A percentile compares a stretch with the other conserved stretches of the same genome.
Evolutionary conservation across 2,888 invertebrate genomes (phyloP).

Genomic region (Scrobipalpa costella): DNA sequence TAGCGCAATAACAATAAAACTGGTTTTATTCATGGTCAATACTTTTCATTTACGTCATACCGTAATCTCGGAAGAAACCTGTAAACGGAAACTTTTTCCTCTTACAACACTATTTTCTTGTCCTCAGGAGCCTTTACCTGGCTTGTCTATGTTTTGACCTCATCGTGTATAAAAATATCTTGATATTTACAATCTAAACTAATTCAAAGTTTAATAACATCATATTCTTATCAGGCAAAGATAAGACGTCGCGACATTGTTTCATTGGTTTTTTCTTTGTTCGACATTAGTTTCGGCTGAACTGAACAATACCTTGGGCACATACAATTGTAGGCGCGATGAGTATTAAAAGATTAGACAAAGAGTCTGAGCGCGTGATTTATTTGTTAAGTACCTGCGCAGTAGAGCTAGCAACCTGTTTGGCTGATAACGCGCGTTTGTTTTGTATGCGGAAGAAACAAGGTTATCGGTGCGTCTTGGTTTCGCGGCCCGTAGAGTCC

Average conservation of each 20-base stretch:
- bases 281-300: constrained; percentile 4
- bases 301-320: constrained; percentile 2
- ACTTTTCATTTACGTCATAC: constrained; percentile 15
- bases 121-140: background rate
- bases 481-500: background rate
- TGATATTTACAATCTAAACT: constrained; percentile 10
- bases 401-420: constrained; percentile 51
- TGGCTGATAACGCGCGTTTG: constrained; percentile 46
- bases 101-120: background rate
- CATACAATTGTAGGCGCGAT: constrained; percentile 14
- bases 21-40: constrained; percentile 16
- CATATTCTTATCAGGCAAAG: constrained; percentile 9
- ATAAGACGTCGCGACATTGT: background rate
- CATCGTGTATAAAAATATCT: background rate
- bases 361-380: constrained; percentile 19
- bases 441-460: constrained; percentile 41
- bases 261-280: constrained; percentile 2
- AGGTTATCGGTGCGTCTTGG: constrained; percentile 34
- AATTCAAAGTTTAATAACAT: constrained; percentile 21
- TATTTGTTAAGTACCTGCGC: constrained; percentile 42
- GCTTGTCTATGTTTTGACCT: background rate
- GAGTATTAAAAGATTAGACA: constrained; percentile 22
- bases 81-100: constrained; percentile 17
- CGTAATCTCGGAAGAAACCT: background rate
- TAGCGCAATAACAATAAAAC: constrained; percentile 17